Conservation (phyloP, 2,113 vertebrate species). For the Strigops habroptila region DNA sequence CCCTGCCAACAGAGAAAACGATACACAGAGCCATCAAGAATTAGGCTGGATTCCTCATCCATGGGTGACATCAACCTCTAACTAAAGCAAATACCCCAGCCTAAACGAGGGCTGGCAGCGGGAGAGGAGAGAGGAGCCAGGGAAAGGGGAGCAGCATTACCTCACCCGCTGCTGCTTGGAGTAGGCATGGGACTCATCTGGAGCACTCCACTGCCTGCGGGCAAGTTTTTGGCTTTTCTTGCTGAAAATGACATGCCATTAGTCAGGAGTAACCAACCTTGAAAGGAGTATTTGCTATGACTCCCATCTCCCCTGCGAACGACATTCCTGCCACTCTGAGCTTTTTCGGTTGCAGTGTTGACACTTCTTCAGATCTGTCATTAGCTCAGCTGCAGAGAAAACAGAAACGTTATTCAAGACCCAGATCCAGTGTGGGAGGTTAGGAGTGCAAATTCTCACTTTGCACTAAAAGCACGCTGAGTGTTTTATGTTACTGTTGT, state of each 20-base stretch:
- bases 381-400: conserved; percentile 15
- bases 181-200: background rate
- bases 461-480: background rate
- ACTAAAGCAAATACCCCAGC: background rate
- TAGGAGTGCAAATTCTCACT: background rate
- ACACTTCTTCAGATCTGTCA: background rate
- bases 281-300: background rate
- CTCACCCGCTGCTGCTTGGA: background rate
- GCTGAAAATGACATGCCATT: background rate
- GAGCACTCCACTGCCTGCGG: background rate
- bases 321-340: background rate
- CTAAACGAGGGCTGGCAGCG: background rate
- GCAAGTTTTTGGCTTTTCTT: background rate
- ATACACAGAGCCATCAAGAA: background rate
- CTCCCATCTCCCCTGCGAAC: background rate
- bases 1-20: background rate
- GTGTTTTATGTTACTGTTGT: background rate
- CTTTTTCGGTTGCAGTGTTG: background rate
- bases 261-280: background rate
- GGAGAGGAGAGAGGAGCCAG: background rate
- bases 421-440: background rate
- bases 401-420: conserved; percentile 8
- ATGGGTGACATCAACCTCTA: accelerated
- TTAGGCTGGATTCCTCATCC: background rate
- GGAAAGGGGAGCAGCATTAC: background rate